Evolutionary conservation across 2,888 invertebrate genomes (phyloP).

Genomic region (Lysandra bellargus): DNA sequence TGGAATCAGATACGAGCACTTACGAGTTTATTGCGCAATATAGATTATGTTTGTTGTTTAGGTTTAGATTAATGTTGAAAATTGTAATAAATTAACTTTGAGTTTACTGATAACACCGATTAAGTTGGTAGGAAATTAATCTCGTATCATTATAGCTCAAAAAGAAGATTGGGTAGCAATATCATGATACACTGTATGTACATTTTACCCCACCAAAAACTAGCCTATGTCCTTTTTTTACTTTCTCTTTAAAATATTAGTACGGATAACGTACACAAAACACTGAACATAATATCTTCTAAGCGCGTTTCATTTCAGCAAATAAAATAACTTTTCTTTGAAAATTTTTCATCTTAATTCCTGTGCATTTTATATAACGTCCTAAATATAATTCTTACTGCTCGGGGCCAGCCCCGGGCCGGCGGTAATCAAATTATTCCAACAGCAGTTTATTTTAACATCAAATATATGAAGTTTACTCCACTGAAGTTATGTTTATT

Average conservation of each 20-base stretch:
- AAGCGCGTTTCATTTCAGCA: not conserved
- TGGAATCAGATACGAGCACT: not conserved
- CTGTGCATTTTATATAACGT: not conserved
- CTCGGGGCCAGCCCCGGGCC: not conserved
- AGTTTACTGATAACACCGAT: too few species aligned
- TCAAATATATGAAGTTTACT: constrained; percentile 4
- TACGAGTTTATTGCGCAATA: not conserved
- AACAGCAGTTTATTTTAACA: constrained; percentile 3
- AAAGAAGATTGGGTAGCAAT: too few species aligned
- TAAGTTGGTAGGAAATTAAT: too few species aligned
- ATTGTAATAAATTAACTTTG: not conserved
- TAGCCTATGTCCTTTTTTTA: too few species aligned
- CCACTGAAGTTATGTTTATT: not conserved
- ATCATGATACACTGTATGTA: too few species aligned
- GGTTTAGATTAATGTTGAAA: not conserved
- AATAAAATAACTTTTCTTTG: not conserved
- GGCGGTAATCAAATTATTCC: not conserved
- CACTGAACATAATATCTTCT: not conserved
- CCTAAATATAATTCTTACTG: not conserved
- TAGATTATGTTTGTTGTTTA: not conserved
- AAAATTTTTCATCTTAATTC: not conserved
- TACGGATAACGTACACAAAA: not conserved
- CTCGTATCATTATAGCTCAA: too few species aligned
- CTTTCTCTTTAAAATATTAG: not conserved
- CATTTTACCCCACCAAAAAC: too few species aligned